Conservation (phyloP, 2,113 vertebrate genomes). For the Eulacestoma nigropectus region DNA sequence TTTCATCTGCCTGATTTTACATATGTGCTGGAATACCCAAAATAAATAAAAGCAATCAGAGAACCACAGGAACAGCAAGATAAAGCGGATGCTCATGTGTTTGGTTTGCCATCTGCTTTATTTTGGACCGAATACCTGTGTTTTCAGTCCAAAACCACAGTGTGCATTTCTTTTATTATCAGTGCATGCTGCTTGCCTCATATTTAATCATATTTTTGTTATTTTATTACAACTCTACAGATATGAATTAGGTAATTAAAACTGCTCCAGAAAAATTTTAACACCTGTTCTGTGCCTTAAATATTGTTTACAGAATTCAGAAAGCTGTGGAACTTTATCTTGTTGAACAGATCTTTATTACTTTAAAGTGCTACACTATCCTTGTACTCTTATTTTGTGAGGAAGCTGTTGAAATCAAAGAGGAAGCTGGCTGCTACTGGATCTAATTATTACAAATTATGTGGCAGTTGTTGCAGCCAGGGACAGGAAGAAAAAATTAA, state of each 20-base stretch:
- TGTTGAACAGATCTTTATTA: background rate
- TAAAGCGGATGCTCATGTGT: constrained; percentile 40
- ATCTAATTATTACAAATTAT: constrained; percentile 52
- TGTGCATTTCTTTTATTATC: constrained; percentile 29
- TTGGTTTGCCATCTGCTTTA: constrained; percentile 58
- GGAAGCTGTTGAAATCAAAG: constrained; percentile 11
- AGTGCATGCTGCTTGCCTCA: background rate
- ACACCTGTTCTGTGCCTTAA: constrained; percentile 22
- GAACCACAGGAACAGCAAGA: constrained; percentile 45
- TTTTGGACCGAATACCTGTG: constrained; percentile 22
- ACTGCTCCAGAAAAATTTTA: constrained; percentile 10
- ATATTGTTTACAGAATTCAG: background rate
- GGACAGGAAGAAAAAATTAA: background rate
- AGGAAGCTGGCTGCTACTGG: background rate
- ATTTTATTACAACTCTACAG: constrained; percentile 48
- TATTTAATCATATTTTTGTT: constrained; percentile 54
- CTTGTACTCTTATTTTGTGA: background rate
- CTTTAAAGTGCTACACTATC: background rate
- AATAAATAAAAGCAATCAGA: constrained; percentile 53
- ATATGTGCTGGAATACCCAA: constrained; percentile 4
- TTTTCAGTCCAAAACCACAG: constrained; percentile 7
- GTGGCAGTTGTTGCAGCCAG: background rate
- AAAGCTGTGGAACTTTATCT: constrained; percentile 17
- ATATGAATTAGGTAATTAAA: constrained; percentile 42
- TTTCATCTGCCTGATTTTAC: constrained; percentile 52